phyloP scores from a whole-genome alignment of 2,113 vertebrate genomes.

The Sitta europaea region DNA sequence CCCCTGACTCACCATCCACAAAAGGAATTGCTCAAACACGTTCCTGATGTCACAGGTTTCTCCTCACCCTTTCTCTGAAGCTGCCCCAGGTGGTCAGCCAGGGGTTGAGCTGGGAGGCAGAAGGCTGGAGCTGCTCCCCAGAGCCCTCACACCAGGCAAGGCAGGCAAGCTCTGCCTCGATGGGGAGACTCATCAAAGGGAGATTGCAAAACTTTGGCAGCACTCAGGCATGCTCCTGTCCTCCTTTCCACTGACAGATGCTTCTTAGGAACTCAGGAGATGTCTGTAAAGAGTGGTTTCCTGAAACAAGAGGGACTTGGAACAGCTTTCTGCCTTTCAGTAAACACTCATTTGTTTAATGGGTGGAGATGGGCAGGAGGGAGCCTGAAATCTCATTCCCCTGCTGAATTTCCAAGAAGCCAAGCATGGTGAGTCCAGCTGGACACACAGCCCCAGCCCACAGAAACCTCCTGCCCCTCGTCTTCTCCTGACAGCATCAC shows the following conservation, averaged over 20 bases:
- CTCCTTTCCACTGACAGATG: neutral
- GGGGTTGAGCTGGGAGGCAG: neutral
- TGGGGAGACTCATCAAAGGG: neutral
- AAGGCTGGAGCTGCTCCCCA: accelerated
- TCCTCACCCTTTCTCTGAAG: neutral
- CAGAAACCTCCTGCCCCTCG: neutral
- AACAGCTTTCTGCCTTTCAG: conserved; percentile 1
- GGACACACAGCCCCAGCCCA: neutral
- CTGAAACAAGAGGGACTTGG: conserved; percentile 3
- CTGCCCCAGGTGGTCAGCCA: neutral
- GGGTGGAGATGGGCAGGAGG: neutral
- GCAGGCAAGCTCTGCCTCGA: neutral
- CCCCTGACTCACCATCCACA: neutral
- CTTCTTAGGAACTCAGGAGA: neutral
- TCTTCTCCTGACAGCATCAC: neutral
- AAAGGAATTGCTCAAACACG: neutral
- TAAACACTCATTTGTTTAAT: conserved; percentile 39
- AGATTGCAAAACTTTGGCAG: neutral
- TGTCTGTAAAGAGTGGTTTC: neutral
- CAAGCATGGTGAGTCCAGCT: neutral
- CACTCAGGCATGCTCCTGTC: neutral
- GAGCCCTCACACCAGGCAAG: neutral
- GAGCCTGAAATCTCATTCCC: conserved; percentile 8
- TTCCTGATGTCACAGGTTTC: neutral
- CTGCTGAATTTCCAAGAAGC: conserved; percentile 20